phyloP scores from a whole-genome alignment of 2,888 invertebrate species.

The Pimpla rufipes region DNA sequence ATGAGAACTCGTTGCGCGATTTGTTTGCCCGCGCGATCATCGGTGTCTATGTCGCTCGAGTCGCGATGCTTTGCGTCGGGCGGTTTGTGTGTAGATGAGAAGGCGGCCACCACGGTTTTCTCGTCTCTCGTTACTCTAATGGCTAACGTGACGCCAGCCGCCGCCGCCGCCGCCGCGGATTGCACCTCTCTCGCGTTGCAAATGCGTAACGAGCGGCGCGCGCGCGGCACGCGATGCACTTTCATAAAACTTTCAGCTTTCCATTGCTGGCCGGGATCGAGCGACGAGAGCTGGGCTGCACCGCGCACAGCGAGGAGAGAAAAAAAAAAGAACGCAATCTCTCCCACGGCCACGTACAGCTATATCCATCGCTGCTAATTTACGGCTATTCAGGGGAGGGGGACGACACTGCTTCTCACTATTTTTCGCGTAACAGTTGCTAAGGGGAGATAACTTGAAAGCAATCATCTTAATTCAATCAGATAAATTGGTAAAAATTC shows the following conservation, averaged over 20 bases:
- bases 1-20: constrained; percentile 50
- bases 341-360: constrained; percentile 72
- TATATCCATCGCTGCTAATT: constrained; percentile 46
- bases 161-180: constrained; percentile 52
- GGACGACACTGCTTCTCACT: not conserved
- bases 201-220: constrained; percentile 74
- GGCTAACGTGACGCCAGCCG: constrained; percentile 53
- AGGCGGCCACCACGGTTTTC: constrained; percentile 62
- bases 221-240: constrained; percentile 81
- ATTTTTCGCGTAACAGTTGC: not conserved
- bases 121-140: constrained; percentile 62
- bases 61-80: constrained; percentile 4
- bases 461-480: not conserved
- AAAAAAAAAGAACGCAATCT: constrained; percentile 72
- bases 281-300: constrained; percentile 72
- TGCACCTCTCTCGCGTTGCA: constrained; percentile 58
- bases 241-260: constrained; percentile 84
- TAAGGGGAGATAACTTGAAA: not conserved
- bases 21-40: constrained; percentile 32
- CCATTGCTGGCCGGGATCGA: constrained; percentile 78
- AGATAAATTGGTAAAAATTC: no score
- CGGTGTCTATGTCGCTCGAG: not conserved
- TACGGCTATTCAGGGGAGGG: no score
- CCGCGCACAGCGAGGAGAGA: constrained; percentile 32
- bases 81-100: constrained; percentile 28